Evolutionary conservation across 1,140 invertebrate genomes (phyloP), one percentile per base, ranked within the genome.

Genomic region (Cotesia typhae): DNA sequence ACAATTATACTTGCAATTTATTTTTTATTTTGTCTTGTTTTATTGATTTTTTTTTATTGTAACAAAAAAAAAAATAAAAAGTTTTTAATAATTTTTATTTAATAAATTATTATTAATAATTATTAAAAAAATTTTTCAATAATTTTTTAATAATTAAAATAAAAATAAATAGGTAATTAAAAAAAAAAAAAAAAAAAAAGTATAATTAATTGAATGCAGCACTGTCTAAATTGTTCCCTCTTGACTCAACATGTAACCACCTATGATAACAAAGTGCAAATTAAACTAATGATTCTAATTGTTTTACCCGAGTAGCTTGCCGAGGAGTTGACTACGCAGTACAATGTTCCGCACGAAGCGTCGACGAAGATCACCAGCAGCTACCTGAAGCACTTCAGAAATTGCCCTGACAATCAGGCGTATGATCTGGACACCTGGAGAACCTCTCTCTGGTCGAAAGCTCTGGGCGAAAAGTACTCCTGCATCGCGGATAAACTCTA

Each of bases 341-440:
- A 92, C 84, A 89, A 89, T 65, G 83, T 94, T 47, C 87, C 89
- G 28, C 84, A 88, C 75, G 90, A 92, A 57, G 84, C 87, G 41
- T 91, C 93, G 17, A 81, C 82, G 69, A 84, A 89, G 77, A 89
- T 90, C 76, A 91, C 91, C 53, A 84, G 89, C 41, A 89, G 86
- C 55, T 95, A 92, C 83, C 85, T 96, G 67, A 90, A 91, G 73
- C 88, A 91, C 53, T 95, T 95, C 83, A 89, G 94, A 76, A 90
- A 91, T 74, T 92, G 92, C 80, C 93, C 94, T 1, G 93, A 94
- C 77, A 93, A 94, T 81, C 85, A 89, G 63, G 85, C 89, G 38
- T 91, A 90, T 73, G 88, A 88, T 73, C 85, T 95, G 64, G 92
- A 95, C 77, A 88, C 88, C 59, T 96, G 94, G 94, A 89, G 94